Percentiles rank a stretch among this genome's conserved stretches.
phyloP scores from a whole-genome alignment of 2,888 invertebrate species.

The Leptinotarsa juncta region DNA sequence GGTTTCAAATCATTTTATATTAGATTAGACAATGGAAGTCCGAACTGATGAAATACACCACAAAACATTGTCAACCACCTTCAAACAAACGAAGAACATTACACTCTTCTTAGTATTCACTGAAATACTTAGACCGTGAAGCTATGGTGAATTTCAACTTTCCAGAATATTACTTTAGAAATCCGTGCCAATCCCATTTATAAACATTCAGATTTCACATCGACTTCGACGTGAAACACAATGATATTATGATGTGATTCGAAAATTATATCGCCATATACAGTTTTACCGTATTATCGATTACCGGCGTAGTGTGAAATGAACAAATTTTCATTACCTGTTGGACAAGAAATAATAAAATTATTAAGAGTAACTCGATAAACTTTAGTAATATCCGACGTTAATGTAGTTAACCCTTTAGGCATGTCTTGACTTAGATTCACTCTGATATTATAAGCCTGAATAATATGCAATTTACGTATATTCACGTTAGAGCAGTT shows the following conservation, averaged over 20 bases:
- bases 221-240: constrained; percentile 7
- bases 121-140: constrained; percentile 8
- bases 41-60: too few relatives aligned
- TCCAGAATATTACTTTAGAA: constrained; percentile 15
- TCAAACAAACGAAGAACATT: too few relatives aligned
- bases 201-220: constrained; percentile 10
- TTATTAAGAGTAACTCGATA: background rate
- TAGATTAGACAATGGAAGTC: too few relatives aligned
- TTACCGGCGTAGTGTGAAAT: constrained; percentile 8
- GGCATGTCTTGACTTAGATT: constrained; percentile 27
- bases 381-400: constrained; percentile 22
- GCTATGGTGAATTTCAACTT: background rate
- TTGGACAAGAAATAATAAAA: constrained; percentile 5
- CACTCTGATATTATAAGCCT: constrained; percentile 30
- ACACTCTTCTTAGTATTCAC: background rate
- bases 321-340: constrained; percentile 19
- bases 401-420: constrained; percentile 17
- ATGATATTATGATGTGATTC: constrained; percentile 15
- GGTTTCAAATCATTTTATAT: too few relatives aligned
- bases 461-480: constrained; percentile 34
- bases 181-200: constrained; percentile 4
- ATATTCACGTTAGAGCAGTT: constrained; percentile 23
- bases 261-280: constrained; percentile 13
- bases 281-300: constrained; percentile 15
- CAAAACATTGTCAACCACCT: too few relatives aligned